Evolutionary conservation across 2,888 invertebrate genomes (phyloP).

Genomic region (Morpho deidamia): DNA sequence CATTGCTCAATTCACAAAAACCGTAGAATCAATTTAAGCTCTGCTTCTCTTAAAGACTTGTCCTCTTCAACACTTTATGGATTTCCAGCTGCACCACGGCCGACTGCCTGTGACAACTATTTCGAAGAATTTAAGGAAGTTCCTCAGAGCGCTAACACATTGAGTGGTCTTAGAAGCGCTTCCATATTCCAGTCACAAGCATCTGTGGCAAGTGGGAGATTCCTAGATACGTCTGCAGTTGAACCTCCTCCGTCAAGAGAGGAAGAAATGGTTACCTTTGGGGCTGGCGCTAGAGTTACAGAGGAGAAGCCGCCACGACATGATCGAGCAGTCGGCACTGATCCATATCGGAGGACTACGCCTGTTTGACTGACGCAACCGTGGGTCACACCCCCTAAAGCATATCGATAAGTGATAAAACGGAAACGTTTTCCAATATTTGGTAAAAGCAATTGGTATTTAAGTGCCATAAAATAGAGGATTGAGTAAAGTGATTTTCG

Average conservation of each 20-base stretch:
- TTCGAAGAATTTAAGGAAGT: slow-evolving; percentile 77
- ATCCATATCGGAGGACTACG: slow-evolving; percentile 78
- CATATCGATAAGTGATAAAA: slow-evolving; percentile 72
- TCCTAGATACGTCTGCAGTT: slow-evolving; percentile 82
- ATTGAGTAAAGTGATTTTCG: slow-evolving; percentile 44
- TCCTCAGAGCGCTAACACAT: slow-evolving; percentile 71
- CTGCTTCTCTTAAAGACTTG: slow-evolving; percentile 79
- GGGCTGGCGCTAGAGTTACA: slow-evolving; percentile 73
- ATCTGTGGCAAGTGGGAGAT: slow-evolving; percentile 83
- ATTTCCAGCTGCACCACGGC: slow-evolving; percentile 81
- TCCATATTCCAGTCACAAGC: slow-evolving; percentile 73
- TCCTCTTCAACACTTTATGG: slow-evolving; percentile 79
- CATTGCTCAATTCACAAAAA: slow-evolving; percentile 79
- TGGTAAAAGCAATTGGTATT: slow-evolving; percentile 6
- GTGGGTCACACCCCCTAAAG: slow-evolving; percentile 52
- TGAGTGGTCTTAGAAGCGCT: slow-evolving; percentile 66
- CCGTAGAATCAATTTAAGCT: slow-evolving; percentile 68
- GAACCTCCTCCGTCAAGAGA: slow-evolving; percentile 82
- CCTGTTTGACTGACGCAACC: slow-evolving; percentile 68
- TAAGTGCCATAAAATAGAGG: slow-evolving; percentile 6
- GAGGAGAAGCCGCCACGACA: slow-evolving; percentile 52
- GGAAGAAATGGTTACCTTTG: slow-evolving; percentile 85
- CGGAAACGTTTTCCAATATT: slow-evolving; percentile 10
- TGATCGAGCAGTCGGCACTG: slow-evolving; percentile 72
- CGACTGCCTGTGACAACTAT: slow-evolving; percentile 80